Evolutionary conservation across 2,797 vertebrate species (phyloP).

Genomic region (Arrhamphus sclerolepis): DNA sequence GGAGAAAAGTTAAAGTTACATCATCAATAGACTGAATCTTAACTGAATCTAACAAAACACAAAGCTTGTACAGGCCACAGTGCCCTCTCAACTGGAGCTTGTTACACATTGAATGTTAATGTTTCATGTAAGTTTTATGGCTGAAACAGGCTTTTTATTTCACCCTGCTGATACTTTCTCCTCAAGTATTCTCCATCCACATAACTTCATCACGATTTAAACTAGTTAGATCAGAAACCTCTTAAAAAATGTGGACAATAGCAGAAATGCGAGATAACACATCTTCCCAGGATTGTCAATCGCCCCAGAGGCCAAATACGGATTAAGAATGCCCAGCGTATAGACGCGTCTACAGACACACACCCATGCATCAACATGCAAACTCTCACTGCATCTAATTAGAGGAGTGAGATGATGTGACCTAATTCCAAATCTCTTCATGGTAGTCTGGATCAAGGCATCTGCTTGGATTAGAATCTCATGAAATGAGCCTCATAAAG

Average conservation of each 20-base stretch:
- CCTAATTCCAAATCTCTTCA: slow-evolving; percentile 74
- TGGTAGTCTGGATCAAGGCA: slow-evolving; percentile 42
- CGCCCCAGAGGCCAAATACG: slow-evolving; percentile 67
- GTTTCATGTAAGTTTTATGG: slow-evolving; percentile 52
- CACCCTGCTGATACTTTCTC: slow-evolving; percentile 19
- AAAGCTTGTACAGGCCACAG: slow-evolving; percentile 24
- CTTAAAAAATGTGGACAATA: slow-evolving; percentile 28
- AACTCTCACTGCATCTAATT: slow-evolving; percentile 67
- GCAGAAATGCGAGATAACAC: slow-evolving; percentile 58
- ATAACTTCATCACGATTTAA: slow-evolving; percentile 24
- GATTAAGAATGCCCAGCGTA: slow-evolving; percentile 69
- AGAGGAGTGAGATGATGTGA: slow-evolving; percentile 70
- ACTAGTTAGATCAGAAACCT: slow-evolving; percentile 35
- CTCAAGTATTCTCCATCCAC: slow-evolving; percentile 14
- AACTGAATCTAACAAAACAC: slow-evolving; percentile 18
- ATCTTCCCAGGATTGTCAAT: slow-evolving; percentile 61
- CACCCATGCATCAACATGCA: slow-evolving; percentile 45
- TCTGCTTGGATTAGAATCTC: slow-evolving; percentile 51
- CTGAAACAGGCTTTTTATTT: slow-evolving; percentile 38
- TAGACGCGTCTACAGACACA: slow-evolving; percentile 49
- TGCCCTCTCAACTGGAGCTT: slow-evolving; percentile 28
- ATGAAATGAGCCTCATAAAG: slow-evolving; percentile 23
- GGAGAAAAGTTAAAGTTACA: slow-evolving; percentile 25
- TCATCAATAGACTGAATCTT: slow-evolving; percentile 20
- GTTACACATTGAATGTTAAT: slow-evolving; percentile 54